Conservation (phyloP, 37 sponge, comb jelly and placozoan genomes). For the Ephydatia muelleri region DNA sequence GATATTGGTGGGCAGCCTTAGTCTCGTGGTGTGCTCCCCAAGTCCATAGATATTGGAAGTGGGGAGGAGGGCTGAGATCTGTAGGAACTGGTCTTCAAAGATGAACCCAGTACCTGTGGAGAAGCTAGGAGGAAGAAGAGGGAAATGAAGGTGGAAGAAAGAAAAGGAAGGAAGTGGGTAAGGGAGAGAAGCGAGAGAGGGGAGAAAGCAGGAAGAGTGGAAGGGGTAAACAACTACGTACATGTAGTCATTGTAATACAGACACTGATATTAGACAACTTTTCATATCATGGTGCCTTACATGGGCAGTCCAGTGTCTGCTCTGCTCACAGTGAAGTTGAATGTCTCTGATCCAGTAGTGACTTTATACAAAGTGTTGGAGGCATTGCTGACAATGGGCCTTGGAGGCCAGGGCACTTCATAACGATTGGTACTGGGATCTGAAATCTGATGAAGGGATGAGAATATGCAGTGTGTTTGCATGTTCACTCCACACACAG, state of each 20-base stretch:
- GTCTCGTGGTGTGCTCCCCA: conserved; percentile 57
- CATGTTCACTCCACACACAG: too few relatives aligned
- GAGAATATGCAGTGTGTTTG: too few relatives aligned
- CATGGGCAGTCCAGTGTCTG: too few relatives aligned
- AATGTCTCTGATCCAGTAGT: not conserved
- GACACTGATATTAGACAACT: too few relatives aligned
- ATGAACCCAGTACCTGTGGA: conserved; percentile 34
- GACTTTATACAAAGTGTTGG: conserved; percentile 16
- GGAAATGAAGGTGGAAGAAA: not conserved
- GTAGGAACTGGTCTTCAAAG: conserved; percentile 69
- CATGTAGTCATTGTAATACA: not conserved
- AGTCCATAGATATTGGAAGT: conserved; percentile 67
- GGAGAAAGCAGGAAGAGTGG: too few relatives aligned
- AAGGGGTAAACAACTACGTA: too few relatives aligned
- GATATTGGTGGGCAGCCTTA: conserved; percentile 36
- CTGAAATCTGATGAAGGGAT: conserved; percentile 9
- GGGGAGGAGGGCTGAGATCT: conserved; percentile 63
- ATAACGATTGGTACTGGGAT: conserved; percentile 27
- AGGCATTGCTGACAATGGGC: not conserved
- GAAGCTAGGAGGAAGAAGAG: conserved; percentile 5
- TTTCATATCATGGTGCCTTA: too few relatives aligned
- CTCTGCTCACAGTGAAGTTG: conserved; percentile 20
- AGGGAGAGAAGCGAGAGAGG: too few relatives aligned
- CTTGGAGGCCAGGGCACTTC: conserved; percentile 51
- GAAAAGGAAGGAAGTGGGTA: not conserved